Evolutionary conservation across 2,113 vertebrate genomes (phyloP), one percentile per base, ranked within the genome.

Genomic region (Gobius niger): DNA sequence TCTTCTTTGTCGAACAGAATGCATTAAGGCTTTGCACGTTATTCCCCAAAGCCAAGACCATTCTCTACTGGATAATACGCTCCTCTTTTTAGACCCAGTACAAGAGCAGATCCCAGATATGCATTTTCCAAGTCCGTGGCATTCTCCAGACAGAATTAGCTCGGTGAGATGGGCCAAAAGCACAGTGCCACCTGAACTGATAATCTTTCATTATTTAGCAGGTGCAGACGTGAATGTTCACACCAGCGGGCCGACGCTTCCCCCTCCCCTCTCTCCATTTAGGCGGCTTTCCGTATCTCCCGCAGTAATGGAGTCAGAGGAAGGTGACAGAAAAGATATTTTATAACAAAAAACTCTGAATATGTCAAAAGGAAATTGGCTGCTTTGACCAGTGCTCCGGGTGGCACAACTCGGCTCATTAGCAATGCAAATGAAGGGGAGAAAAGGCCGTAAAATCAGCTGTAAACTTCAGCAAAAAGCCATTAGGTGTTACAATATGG

Each of bases 131-230:
- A 65, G 19, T 44, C 52, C 16, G 42, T 74, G 65, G 47, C 65
- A 64, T 63, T 74, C 78, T 70, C 66, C 16, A 63, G 70, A 68
- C 65, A 42, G 70, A 81, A 87, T 89, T 73, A 85, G 81, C 72
- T 19, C 50, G 41, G 9, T 53, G 42, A 80, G 78, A 82, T 63
- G 66, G 74, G 53, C 65, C 50, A 63, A 77, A 56, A 65, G 81
- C 65, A 19, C 52, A 19, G 68, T 68, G 73, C 73, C 81, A 85
- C 82, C 83, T 81, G 78, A 83, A 68, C 68, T 77, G 78, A 75
- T 85, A 76, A 85, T 77, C 44, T 68, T 91, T 79, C 84, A 87
- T 92, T 87, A 90, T 91, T 91, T 83, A 91, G 79, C 82, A 85
- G 84, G 81, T 86, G 81, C 82, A 88, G 76, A 88, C 83, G 87